Evolutionary conservation across 2,113 vertebrate genomes (phyloP), one percentile per base, ranked within the genome.

Genomic region (Micromys minutus): DNA sequence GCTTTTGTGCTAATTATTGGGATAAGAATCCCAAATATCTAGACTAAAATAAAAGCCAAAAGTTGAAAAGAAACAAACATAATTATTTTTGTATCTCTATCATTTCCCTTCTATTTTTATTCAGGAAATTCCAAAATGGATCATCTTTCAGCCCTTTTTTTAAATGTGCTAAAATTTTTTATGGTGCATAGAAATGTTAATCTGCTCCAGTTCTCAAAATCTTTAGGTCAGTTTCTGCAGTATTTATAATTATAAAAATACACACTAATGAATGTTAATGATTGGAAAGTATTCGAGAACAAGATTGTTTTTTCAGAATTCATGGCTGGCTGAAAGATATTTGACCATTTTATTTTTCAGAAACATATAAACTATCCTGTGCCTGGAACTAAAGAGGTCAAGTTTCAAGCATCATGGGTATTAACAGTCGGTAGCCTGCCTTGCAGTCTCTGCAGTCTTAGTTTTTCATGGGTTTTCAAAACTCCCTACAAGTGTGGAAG

Each of bases 101-200:
- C 59, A 63, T 92, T 96, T 96, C 93, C 83, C 75, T 88, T 96
- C 93, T 95, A 91, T 87, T 80, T 94, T 96, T 83, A 72, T 34
- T 93, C 59, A 50, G 72, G 59, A n/a, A 91, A 87, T 95, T 45
- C 50, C 80, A 94, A 95, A 97, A 84, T 96, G 63, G 26, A 97
- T 94, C 47, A 89, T 72, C 19, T 87, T 94, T 47, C 93, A 67
- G 36, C 63, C 79, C 50, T 88, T 95, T 97, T 94, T 89, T 94
- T 34, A 89, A 95, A 93, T 92, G 76, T 94, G 87, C 39, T 89
- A 90, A 93, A 94, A 74, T 69, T 91, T n/a, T 94, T 97, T 96
- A 90, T 93, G 79, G 67, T 71, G 13, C 34, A 52, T 94, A 45
- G 91, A 95, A 92, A 96, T 96, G 94, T 87, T 93, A 96, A 95